Evolutionary conservation across 2,888 invertebrate genomes (phyloP).

Genomic region (Caenorhabditis virilis): DNA sequence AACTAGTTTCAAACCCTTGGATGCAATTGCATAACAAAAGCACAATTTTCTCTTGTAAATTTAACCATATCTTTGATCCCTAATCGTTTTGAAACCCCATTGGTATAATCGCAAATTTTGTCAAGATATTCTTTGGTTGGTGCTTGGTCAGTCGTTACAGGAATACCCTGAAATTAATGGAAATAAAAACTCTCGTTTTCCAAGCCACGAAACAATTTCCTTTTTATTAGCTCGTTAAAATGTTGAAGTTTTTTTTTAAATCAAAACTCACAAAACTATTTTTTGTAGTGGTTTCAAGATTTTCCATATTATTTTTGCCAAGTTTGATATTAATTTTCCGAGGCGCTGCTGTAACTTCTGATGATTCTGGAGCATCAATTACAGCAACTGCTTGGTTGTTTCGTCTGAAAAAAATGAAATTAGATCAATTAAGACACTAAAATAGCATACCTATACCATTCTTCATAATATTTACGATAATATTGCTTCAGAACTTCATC

Average conservation of each 20-base stretch:
- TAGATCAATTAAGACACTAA: background rate
- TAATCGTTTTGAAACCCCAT: constrained; percentile 32
- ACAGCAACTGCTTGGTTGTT: constrained; percentile 21
- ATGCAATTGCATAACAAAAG: constrained; percentile 37
- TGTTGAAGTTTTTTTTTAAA: too few species aligned
- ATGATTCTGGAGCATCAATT: background rate
- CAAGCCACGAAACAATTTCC: too few species aligned
- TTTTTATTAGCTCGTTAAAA: too few species aligned
- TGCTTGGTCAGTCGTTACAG: background rate
- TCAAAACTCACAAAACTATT: too few species aligned
- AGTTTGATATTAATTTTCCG: constrained; percentile 33
- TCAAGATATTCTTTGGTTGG: constrained; percentile 34
- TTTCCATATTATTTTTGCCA: too few species aligned
- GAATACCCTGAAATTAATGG: constrained; percentile 6
- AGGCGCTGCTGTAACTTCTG: constrained; percentile 1
- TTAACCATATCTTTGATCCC: constrained; percentile 40
- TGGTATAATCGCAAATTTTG: constrained; percentile 33
- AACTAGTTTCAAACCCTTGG: constrained; percentile 28
- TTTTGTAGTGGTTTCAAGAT: constrained; percentile 12
- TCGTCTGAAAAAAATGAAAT: constrained; percentile 10
- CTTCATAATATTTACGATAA: constrained; percentile 35
- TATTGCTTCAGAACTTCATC: constrained; percentile 27
- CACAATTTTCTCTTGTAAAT: constrained; percentile 42
- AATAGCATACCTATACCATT: constrained; percentile 35
- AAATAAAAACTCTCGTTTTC: constrained; percentile 5